Evolutionary conservation across 1,140 invertebrate genomes (phyloP), one percentile per base, ranked within the genome.

Genomic region (Orussus abietinus): DNA sequence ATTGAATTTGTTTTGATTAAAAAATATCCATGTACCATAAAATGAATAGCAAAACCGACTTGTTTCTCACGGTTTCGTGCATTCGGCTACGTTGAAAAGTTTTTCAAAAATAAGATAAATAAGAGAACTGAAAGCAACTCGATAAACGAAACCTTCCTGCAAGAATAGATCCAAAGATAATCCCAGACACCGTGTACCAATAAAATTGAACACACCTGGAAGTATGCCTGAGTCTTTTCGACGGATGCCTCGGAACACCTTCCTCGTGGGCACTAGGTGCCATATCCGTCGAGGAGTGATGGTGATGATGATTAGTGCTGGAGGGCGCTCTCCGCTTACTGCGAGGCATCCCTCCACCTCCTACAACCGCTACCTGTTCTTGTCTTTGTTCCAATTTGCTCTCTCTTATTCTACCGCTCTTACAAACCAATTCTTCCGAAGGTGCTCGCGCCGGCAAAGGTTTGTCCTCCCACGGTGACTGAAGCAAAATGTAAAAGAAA

Each of bases 301-400:
- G 51, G 41, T 53, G 47, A 46, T 67, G 62, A 51, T 70, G 59
- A 39, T 69, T 72, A 49, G 70, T 72, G 57, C 57, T 69, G 53
- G 69, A 66, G 62, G 69, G 63, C 51, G 65, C 70, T 69, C 67
- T 72, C 55, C 70, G 67, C 59, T 73, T 73, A 43, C 64, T 66
- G 56, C 70, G 70, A 70, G 70, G 70, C 70, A 73, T 73, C 64
- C 69, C 68, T 67, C 59, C 59, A 50, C 51, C 44, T 52, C 51
- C 45, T 45, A 39, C 41, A 28, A 11, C 34, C 47, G 51, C 47
- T 34, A 22, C 44, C 47, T 46, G 40, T 43, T 32, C 29, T 29
- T 14, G 45, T 9, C 22, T 38, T 36, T 20, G 22, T 29, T 34
- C 22, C 5, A 17, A 33, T 33, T 34, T 20, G 38, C 22, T 15